Evolutionary conservation across 1,140 invertebrate genomes (phyloP).

Genomic region (Hycleus cichorii): DNA sequence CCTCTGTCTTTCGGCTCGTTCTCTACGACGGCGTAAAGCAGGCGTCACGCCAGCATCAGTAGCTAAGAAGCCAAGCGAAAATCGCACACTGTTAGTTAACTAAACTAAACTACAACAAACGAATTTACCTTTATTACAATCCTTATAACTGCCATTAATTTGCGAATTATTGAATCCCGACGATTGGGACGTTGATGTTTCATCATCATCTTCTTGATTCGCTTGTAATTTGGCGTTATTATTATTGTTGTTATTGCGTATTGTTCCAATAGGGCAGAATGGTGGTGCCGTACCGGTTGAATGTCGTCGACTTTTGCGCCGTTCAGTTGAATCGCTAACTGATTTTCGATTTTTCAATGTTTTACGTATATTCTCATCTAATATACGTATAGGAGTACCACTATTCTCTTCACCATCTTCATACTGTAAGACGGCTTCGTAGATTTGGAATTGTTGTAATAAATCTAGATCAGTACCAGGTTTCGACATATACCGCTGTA

Average conservation of each 20-base stretch:
- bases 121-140: slow-evolving; percentile 46
- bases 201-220: slow-evolving; percentile 44
- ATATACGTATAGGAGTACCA: slow-evolving; percentile 58
- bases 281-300: slow-evolving; percentile 58
- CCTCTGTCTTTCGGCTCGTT: slow-evolving; percentile 71
- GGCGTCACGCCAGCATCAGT: slow-evolving; percentile 65
- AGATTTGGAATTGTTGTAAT: slow-evolving; percentile 88
- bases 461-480: slow-evolving; percentile 90
- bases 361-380: slow-evolving; percentile 76
- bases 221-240: slow-evolving; percentile 24
- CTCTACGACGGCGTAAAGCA: slow-evolving; percentile 60
- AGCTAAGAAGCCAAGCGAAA: slow-evolving; percentile 38
- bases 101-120: slow-evolving; percentile 5
- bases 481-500: slow-evolving; percentile 88
- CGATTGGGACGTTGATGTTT: slow-evolving; percentile 49
- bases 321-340: slow-evolving; percentile 54
- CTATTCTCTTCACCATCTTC: slow-evolving; percentile 72
- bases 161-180: slow-evolving; percentile 48
- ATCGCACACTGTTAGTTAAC: slow-evolving; percentile 13
- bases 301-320: slow-evolving; percentile 68
- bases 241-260: slow-evolving; percentile 21
- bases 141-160: slow-evolving; percentile 50
- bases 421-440: slow-evolving; percentile 86
- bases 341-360: slow-evolving; percentile 65
- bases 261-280: slow-evolving; percentile 12